Evolutionary conservation across 2,888 invertebrate genomes (phyloP), one percentile per base, ranked within the genome.

Genomic region (Brachypalpus laphriformis): DNA sequence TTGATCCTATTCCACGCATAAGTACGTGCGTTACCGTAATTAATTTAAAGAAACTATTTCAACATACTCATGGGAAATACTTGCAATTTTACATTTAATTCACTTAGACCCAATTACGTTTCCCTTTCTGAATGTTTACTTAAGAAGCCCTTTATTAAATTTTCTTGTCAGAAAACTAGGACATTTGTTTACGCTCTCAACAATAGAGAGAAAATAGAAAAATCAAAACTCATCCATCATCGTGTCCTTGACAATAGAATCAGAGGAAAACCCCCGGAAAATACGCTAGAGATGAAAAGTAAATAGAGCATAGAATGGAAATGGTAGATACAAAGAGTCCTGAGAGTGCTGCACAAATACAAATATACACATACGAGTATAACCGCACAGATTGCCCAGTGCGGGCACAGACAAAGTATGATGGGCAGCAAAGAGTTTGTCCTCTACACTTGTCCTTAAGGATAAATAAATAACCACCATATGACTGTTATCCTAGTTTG

Each of bases 241-340:
- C 57, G 54, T 68, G 65, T 77, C 71, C 66, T 68, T 77, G 61
- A 82, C 77, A 82, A 77, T 72, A 72, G 77, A 61, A 54, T 18
- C 59, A 66, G 66, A 47, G 42, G 3, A 45, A 68, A 57, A 63
- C 45, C 20, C 11, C 45, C 45, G 31, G 65, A 76, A 77, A 66
- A 61, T 66, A 71, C 61, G 28, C 51, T 6, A 77, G 59, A 66
- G 65, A 71, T 82, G 61, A 59, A 71, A 72, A 82, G 61, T 82
- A 82, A 82, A 82, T 82, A 82, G 82, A 82, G 66, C 77, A 82
- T 72, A 45, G 71, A 82, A 77, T 47, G 51, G 45, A 82, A 71
- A 76, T 71, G 59, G 31, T 45, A 42, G 37, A 77, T 45, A 71
- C 70, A 72, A 82, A 66, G 47, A 65, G 20, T 51, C 63, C 51